phyloP scores from a whole-genome alignment of 1,140 invertebrate species.

The Micrasema minimum region DNA sequence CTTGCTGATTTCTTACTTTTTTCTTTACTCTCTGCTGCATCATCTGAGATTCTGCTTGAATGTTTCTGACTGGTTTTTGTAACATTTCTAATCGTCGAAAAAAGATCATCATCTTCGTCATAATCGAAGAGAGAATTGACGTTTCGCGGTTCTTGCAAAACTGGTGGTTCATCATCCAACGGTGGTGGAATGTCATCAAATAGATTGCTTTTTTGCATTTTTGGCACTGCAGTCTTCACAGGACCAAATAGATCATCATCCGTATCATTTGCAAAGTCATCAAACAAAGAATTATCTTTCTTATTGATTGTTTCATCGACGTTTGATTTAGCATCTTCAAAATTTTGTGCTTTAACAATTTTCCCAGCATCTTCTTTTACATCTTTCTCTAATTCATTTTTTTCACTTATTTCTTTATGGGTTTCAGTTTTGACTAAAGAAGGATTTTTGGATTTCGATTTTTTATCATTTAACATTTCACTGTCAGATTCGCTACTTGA shows the following conservation, averaged over 20 bases:
- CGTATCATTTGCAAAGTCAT: background rate
- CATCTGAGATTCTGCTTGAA: conserved; percentile 25
- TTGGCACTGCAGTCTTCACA: conserved; percentile 1
- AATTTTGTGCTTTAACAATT: background rate
- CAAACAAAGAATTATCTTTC: too few relatives aligned
- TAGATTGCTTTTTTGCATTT: conserved; percentile 26
- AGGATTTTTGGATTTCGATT: background rate
- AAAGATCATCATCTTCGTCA: conserved; percentile 48
- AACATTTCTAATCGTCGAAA: conserved; percentile 54
- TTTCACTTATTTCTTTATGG: background rate
- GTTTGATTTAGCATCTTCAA: background rate
- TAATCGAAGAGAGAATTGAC: conserved; percentile 45
- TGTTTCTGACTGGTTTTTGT: conserved; percentile 23
- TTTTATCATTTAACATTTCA: background rate
- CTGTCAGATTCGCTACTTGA: conserved; percentile 36
- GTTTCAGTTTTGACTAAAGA: background rate
- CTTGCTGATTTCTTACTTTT: conserved; percentile 5
- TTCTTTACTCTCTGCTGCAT: background rate
- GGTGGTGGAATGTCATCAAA: conserved; percentile 40
- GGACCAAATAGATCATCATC: conserved; percentile 10
- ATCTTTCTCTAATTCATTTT: background rate
- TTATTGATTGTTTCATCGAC: too few relatives aligned
- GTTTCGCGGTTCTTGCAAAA: conserved; percentile 23
- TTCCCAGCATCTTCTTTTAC: background rate
- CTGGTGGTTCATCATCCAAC: conserved; percentile 27